Evolutionary conservation across 1,140 invertebrate species (phyloP).

Genomic region (Euwallacea fornicatus): DNA sequence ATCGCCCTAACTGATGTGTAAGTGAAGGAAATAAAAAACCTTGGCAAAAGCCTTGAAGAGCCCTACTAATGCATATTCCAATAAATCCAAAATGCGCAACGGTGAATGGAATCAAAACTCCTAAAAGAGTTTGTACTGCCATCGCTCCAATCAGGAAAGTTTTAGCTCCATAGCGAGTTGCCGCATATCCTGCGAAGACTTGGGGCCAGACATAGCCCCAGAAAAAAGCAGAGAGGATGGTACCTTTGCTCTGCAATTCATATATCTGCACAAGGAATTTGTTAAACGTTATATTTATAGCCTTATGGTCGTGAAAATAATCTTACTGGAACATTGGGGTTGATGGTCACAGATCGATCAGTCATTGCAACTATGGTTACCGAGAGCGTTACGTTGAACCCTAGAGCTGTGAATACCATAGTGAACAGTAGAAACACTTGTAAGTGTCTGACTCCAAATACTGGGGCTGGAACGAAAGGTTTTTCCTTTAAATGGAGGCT

Average conservation of each 20-base stretch:
- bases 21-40: constrained; percentile 78
- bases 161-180: constrained; percentile 64
- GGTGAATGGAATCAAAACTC: constrained; percentile 55
- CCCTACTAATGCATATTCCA: constrained; percentile 63
- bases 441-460: constrained; percentile 48
- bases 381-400: constrained; percentile 61
- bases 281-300: too few relatives aligned
- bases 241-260: constrained; percentile 56
- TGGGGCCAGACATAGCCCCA: constrained; percentile 61
- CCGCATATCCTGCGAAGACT: constrained; percentile 68
- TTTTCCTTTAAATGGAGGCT: background rate
- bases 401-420: constrained; percentile 57
- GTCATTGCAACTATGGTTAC: constrained; percentile 67
- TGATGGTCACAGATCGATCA: constrained; percentile 42
- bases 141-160: constrained; percentile 63
- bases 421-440: constrained; percentile 55
- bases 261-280: constrained; percentile 40
- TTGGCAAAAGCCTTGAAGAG: constrained; percentile 75
- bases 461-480: constrained; percentile 31
- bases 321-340: constrained; percentile 43
- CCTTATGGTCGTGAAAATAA: background rate
- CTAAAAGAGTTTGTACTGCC: constrained; percentile 56
- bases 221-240: constrained; percentile 69
- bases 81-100: constrained; percentile 59
- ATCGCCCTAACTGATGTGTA: constrained; percentile 77